Conservation (phyloP, 2,888 invertebrate species). For the Hypomecis punctinalis region DNA sequence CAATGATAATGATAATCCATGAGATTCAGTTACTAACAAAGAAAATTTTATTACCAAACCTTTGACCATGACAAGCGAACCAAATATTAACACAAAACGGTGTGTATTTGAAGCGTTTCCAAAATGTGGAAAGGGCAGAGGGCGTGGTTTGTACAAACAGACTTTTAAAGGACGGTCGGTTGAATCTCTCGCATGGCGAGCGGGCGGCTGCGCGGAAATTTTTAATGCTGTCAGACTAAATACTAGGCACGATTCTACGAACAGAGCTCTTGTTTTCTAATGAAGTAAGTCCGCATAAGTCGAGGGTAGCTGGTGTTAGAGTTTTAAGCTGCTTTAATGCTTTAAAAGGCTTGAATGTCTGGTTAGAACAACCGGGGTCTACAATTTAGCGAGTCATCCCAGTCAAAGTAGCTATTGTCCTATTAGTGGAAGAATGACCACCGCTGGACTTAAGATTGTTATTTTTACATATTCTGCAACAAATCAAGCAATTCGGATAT, state of each 20-base stretch:
- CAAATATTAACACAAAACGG: conserved; percentile 17
- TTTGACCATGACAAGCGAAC: conserved; percentile 6
- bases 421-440: too few relatives aligned
- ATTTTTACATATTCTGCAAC: too few relatives aligned
- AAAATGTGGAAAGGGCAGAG: conserved; percentile 47
- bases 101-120: conserved; percentile 4
- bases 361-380: too few relatives aligned
- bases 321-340: too few relatives aligned
- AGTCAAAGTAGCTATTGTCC: too few relatives aligned
- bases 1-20: background rate
- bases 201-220: conserved; percentile 71
- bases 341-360: too few relatives aligned
- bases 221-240: conserved; percentile 64
- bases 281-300: too few relatives aligned
- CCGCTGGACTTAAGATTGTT: too few relatives aligned
- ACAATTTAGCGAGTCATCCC: too few relatives aligned
- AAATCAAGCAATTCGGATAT: too few relatives aligned
- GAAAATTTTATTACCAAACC: background rate
- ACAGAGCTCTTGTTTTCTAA: conserved; percentile 27
- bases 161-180: conserved; percentile 70
- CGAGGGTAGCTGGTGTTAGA: too few relatives aligned
- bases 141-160: conserved; percentile 69
- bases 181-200: conserved; percentile 64
- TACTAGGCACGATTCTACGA: conserved; percentile 6
- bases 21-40: background rate